Evolutionary conservation across 2,888 invertebrate species (phyloP).

Genomic region (Diachrysia chrysitis): DNA sequence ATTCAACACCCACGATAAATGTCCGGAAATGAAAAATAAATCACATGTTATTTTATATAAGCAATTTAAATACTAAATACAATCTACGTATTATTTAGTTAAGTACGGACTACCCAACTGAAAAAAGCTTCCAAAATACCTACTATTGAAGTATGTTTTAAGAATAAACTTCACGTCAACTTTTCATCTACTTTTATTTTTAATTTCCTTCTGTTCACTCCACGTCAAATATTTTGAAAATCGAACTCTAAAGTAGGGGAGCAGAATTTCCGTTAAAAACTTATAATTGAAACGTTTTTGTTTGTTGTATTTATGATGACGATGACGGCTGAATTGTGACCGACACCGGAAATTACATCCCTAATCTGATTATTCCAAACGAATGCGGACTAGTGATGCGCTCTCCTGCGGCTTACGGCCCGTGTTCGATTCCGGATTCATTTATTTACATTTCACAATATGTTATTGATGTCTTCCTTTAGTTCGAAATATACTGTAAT

Average conservation of each 20-base stretch:
- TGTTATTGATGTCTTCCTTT: conserved; percentile 53
- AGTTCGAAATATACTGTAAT: conserved; percentile 29
- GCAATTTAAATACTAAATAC: no score
- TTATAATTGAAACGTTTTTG: conserved; percentile 61
- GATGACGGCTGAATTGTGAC: conserved; percentile 69
- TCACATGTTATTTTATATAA: neutral
- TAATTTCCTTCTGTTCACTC: conserved; percentile 39
- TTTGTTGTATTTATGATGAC: conserved; percentile 52
- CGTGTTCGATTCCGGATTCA: conserved; percentile 38
- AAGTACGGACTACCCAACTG: neutral
- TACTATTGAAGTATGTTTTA: neutral
- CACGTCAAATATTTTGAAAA: conserved; percentile 13
- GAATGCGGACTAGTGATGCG: conserved; percentile 74
- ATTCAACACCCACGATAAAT: neutral
- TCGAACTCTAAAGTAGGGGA: conserved; percentile 14
- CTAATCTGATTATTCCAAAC: conserved; percentile 82
- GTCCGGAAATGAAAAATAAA: neutral
- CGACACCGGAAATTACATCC: conserved; percentile 81
- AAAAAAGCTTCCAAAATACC: neutral
- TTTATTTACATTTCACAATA: conserved; percentile 50
- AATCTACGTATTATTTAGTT: neutral
- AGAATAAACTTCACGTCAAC: conserved; percentile 19
- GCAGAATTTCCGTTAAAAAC: conserved; percentile 36
- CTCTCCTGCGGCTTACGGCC: conserved; percentile 40
- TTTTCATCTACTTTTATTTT: conserved; percentile 26